Evolutionary conservation across 2,797 vertebrate genomes (phyloP).

Genomic region (Neosalanx taihuensis): DNA sequence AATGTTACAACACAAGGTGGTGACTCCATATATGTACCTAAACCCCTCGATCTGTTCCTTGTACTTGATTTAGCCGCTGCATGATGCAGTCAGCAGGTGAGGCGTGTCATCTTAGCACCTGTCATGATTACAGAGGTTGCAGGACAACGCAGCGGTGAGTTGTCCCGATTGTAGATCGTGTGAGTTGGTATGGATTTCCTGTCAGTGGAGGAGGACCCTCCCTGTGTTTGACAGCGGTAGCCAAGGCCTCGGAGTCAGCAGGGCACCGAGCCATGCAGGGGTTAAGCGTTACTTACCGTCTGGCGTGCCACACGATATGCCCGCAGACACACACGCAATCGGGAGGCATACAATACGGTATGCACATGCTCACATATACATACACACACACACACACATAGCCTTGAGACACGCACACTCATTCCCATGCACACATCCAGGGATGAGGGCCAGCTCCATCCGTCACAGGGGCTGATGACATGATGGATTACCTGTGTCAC

Average conservation of each 20-base stretch:
- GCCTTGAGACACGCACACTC: conserved; percentile 44
- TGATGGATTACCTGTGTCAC: conserved; percentile 84
- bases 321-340: conserved; percentile 30
- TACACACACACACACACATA: conserved; percentile 17
- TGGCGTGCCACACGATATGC: conserved; percentile 50
- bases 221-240: conserved; percentile 71
- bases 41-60: conserved; percentile 18
- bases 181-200: conserved; percentile 81
- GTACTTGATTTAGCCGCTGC: conserved; percentile 48
- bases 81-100: conserved; percentile 43
- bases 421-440: conserved; percentile 69
- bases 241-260: conserved; percentile 55
- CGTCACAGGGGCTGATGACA: conserved; percentile 77
- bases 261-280: conserved; percentile 68
- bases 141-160: conserved; percentile 65
- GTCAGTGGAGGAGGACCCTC: conserved; percentile 68
- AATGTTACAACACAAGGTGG: not conserved
- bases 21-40: not conserved
- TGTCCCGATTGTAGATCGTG: conserved; percentile 73
- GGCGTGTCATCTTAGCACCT: conserved; percentile 58
- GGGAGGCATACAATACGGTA: not conserved
- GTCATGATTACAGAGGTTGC: conserved; percentile 68
- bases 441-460: conserved; percentile 70
- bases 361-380: conserved; percentile 18
- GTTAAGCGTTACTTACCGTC: conserved; percentile 79